Evolutionary conservation across 2,113 vertebrate genomes (phyloP), one percentile per base, ranked within the genome.

Genomic region (Trematocara variabile): DNA sequence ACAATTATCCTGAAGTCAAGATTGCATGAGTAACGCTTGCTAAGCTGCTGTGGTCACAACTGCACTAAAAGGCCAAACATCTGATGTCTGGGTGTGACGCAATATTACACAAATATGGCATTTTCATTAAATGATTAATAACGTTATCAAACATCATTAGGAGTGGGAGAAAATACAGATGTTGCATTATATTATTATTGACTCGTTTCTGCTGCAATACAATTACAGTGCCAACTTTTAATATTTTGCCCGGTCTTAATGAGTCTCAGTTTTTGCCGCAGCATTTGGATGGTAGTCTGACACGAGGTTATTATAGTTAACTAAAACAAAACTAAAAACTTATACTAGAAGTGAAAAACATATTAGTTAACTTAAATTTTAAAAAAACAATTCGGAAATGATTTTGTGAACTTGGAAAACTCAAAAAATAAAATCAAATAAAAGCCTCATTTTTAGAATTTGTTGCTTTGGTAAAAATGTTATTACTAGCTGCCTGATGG

Each of bases 11-110:
- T 55, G 77, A 86, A 65, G 87, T 94, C 81, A 90, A 78, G 50
- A 86, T 37, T 50, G 83, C 77, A 91, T 94, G 89, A 94, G 86
- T 87, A 80, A 86, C 20, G 56, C 75, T 70, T 56, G 84, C 81
- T 63, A 44, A 20, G 77, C 60, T 85, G 81, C 80, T 81, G 83
- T 39, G 65, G 39, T 53, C 79, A 56, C 90, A 85, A 56, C 82
- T 54, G 63, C 55, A 70, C n/a, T 58, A 5, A 34, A 22, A 89
- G 79, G 85, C 81, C 70, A 77, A 50, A 54, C 16, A 84, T 92
- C 87, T 73, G 30, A 88, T 80, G 78, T 88, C 83, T 93, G 37
- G 53, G 54, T 46, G 33, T 75, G 16, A 75, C 1, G 6, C 14
- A 75, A 75, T 48, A 75, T 48, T 48, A 48, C 44, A 48, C 22